A percentile compares a stretch with the other conserved stretches of the same genome.
phyloP scores from a whole-genome alignment of 2,797 vertebrate species.

The Falco novaeseelandiae region DNA sequence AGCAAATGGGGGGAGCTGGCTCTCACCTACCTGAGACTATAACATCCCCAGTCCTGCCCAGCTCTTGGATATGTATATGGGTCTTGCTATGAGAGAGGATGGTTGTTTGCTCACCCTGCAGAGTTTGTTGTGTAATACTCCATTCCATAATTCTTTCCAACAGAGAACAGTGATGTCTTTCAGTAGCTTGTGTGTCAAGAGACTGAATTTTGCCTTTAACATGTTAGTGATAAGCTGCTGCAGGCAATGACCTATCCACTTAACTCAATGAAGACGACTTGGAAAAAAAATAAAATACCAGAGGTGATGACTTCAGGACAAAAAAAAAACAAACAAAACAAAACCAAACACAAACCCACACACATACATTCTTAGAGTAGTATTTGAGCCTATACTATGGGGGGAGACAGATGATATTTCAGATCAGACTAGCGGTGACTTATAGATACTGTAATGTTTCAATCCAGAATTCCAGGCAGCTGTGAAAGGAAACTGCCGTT shows the following conservation, averaged over 20 bases:
- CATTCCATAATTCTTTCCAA: background rate
- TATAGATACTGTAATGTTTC: background rate
- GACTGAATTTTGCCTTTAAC: background rate
- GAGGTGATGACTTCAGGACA: background rate
- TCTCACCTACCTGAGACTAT: rapidly evolving
- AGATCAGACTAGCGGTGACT: background rate
- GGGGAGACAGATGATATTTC: slow-evolving; percentile 25
- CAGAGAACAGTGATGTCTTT: background rate
- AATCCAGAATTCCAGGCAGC: slow-evolving; percentile 26
- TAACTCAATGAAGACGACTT: background rate
- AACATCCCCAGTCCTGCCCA: background rate
- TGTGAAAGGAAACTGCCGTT: background rate
- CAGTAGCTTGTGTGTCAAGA: background rate
- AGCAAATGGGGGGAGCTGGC: background rate
- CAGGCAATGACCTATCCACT: background rate
- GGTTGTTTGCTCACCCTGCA: background rate
- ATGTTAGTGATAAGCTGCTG: background rate
- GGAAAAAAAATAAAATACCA: background rate
- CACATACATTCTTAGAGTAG: background rate
- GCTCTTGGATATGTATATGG: background rate
- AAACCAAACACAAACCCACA: no score
- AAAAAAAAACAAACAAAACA: no score
- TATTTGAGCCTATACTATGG: background rate
- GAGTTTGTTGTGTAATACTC: no score
- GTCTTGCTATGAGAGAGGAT: background rate